Base-by-base conservation (phyloP, 2,888 invertebrate species). In the Drosophila nigritarsus region DNA sequence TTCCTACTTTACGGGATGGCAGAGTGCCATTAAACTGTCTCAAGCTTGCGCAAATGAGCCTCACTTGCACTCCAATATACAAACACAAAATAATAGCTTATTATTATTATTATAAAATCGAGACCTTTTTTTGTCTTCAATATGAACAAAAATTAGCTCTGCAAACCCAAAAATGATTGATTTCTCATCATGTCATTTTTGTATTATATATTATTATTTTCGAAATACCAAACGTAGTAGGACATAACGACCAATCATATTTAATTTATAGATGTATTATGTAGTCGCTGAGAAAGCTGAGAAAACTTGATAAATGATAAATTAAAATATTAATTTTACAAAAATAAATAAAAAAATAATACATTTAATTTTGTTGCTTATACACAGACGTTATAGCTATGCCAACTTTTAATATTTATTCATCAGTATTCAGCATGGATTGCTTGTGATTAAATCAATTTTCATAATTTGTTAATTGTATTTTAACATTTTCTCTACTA, bases 11-110 rank as follows among this genome's bases (percentile, higher is more conserved):
- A 36, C 1, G 32, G 59, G n/a, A 30, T 18, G 11, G 29, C 30
- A 58, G 62, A 71, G 78, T 75, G 64, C 66, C 62, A 78, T 78
- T 71, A 75, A 78, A 75, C 59, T 74, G 75, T 65, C 71, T 78
- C 71, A 59, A 78, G 74, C 68, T 61, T 48, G 65, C 42, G 49
- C 61, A 73, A 77, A 73, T 69, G 65, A 61, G 73, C 59, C 55
- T 42, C 64, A 62, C 58, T 76, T 73, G 50, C 40, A 36, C 56
- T 40, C 45, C 38, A 61, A 58, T 50, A 64, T 48, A 66, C 36
- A 73, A 9, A 51, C 27, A 34, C 55, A 49, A 13, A 18, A 4
- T 9, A 2, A 15, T 2, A 6, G 2, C 36, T 9, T 32, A 36
- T 36, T 15, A n/a, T 15, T 15, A 36, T 36, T 13, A 15, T n/a